A percentile compares a stretch with the other conserved stretches of the same genome.
Evolutionary conservation across 2,113 vertebrate species (phyloP).

Genomic region (Electrona antarctica): DNA sequence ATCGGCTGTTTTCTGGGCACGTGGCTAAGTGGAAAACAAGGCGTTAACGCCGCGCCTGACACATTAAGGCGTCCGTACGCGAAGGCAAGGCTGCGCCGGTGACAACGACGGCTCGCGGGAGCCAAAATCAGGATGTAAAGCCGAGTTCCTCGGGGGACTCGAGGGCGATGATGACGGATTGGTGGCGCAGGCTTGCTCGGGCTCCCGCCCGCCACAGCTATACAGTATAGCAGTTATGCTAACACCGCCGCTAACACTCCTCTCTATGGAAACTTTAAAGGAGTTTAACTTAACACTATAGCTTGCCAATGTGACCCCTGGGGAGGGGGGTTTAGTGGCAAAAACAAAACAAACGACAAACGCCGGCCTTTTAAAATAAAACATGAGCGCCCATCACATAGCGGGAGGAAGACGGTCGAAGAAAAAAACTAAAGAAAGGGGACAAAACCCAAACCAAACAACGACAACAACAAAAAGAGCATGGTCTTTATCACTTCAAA

Average conservation of each 20-base stretch:
- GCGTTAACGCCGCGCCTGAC: slow-evolving; percentile 37
- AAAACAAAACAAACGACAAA: slow-evolving; percentile 36
- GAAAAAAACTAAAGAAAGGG: too few species aligned
- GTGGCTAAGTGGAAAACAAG: too few species aligned
- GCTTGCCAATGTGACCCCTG: slow-evolving; percentile 10
- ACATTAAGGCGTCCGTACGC: neutral
- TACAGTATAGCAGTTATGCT: neutral
- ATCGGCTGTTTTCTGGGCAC: neutral
- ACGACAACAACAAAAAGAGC: slow-evolving; percentile 32
- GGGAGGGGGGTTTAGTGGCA: slow-evolving; percentile 22
- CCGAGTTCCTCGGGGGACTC: neutral
- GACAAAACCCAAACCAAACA: too few species aligned
- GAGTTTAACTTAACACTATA: slow-evolving; percentile 13
- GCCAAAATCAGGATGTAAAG: slow-evolving; percentile 10
- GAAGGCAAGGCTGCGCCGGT: too few species aligned
- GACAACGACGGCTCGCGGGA: neutral
- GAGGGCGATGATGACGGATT: slow-evolving; percentile 20
- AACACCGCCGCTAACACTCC: neutral
- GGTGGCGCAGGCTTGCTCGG: neutral
- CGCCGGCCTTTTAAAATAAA: slow-evolving; percentile 54
- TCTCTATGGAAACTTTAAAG: slow-evolving; percentile 33
- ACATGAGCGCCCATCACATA: slow-evolving; percentile 60
- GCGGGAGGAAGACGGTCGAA: neutral
- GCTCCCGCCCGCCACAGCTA: neutral
- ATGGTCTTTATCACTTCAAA: slow-evolving; percentile 76